phyloP scores from a whole-genome alignment of 1,140 invertebrate genomes.

The Doryteuthis pealeii region DNA sequence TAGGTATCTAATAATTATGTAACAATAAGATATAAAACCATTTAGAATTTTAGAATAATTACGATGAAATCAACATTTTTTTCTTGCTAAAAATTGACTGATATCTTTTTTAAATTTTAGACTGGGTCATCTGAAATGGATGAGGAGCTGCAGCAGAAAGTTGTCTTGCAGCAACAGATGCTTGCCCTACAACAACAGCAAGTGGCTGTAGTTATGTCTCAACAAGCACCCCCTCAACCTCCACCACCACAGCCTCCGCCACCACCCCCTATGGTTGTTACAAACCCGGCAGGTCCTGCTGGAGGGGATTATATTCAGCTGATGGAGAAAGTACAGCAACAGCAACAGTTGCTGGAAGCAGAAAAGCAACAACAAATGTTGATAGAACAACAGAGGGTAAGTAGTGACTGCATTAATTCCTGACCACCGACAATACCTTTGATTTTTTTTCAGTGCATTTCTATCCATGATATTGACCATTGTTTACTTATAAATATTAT shows the following conservation, averaged over 20 bases:
- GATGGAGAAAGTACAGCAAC: constrained; percentile 48
- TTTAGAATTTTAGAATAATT: no score
- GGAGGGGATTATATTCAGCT: constrained; percentile 30
- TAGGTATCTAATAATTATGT: no score
- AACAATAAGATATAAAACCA: no score
- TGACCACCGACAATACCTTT: no score
- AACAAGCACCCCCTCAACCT: constrained; percentile 6
- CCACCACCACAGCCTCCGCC: constrained; percentile 10
- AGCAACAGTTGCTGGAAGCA: constrained; percentile 49
- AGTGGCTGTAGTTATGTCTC: neutral
- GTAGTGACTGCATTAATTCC: neutral
- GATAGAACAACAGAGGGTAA: constrained; percentile 38
- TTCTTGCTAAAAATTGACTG: no score
- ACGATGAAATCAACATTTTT: no score
- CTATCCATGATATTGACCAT: no score
- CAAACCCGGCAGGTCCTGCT: constrained; percentile 7
- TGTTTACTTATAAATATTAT: no score
- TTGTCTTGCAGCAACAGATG: constrained; percentile 30
- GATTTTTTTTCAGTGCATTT: no score
- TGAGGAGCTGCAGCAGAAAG: constrained; percentile 22
- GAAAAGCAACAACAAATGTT: constrained; percentile 35
- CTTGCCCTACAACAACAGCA: constrained; percentile 26
- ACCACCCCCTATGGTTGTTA: constrained; percentile 14
- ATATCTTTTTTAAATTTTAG: no score
- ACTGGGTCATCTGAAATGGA: neutral